A percentile compares a stretch with the other conserved stretches of the same genome.
Conservation (phyloP, 64 coral and sea anemone genomes). For the Exaiptasia diaphana region DNA sequence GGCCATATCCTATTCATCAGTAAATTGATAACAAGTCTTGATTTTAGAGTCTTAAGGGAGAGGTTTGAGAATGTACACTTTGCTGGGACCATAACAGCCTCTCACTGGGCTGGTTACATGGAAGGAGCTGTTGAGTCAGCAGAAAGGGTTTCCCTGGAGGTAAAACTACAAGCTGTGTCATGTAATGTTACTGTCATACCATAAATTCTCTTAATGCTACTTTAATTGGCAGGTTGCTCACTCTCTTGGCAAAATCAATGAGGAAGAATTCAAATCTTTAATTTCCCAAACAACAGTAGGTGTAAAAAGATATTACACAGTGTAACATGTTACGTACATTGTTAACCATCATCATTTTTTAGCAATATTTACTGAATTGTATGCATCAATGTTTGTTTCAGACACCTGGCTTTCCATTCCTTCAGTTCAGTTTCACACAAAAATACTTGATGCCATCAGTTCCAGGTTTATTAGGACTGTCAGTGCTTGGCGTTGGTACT, state of each 20-base stretch:
- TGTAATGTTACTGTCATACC: no score
- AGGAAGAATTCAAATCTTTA: not conserved
- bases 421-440: not conserved
- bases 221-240: not conserved
- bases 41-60: constrained; percentile 12
- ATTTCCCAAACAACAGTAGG: not conserved
- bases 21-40: no score
- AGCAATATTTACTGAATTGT: no score
- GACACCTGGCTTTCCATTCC: not conserved
- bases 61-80: constrained; percentile 63
- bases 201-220: not conserved
- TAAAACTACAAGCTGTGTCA: not conserved
- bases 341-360: no score
- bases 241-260: not conserved
- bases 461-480: not conserved
- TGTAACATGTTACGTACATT: no score
- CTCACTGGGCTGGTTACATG: constrained; percentile 65
- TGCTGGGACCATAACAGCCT: constrained; percentile 53
- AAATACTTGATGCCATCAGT: not conserved
- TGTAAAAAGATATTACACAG: no score
- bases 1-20: no score
- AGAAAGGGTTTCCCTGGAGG: constrained; percentile 65
- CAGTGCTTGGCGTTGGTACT: not conserved
- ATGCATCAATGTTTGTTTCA: not conserved
- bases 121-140: constrained; percentile 63